These are phyloP conservation scores for Telenomus remus DNA, from an alignment of 1,140 invertebrate genomes.

Conservation along the genomic window DNA sequence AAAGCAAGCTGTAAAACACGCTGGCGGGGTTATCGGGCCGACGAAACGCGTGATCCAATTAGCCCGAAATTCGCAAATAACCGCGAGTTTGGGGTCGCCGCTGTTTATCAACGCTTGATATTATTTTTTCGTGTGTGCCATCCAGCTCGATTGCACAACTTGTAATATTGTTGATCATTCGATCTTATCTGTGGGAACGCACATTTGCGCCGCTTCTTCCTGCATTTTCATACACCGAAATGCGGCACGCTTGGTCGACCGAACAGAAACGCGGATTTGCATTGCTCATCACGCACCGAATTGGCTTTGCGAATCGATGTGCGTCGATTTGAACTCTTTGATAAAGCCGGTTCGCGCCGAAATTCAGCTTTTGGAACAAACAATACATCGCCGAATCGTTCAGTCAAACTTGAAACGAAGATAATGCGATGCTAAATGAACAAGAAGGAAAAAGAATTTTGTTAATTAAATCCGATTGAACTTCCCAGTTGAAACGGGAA, in stretches of 20 bases:
- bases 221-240: slow-evolving; percentile 38
- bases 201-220: slow-evolving; percentile 47
- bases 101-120: not conserved
- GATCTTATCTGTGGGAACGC: slow-evolving; percentile 39
- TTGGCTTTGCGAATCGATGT: slow-evolving; percentile 33
- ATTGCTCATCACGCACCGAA: slow-evolving; percentile 29
- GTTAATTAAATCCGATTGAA: too few species aligned
- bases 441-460: slow-evolving; percentile 12
- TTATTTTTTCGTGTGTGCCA: slow-evolving; percentile 12
- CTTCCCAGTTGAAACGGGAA: too few species aligned
- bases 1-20: slow-evolving; percentile 8
- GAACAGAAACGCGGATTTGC: slow-evolving; percentile 51
- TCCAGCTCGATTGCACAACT: slow-evolving; percentile 18
- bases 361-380: slow-evolving; percentile 28
- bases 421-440: slow-evolving; percentile 43
- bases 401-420: slow-evolving; percentile 30
- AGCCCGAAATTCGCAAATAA: slow-evolving; percentile 18
- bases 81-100: not conserved
- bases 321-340: slow-evolving; percentile 37
- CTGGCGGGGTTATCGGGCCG: not conserved
- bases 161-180: slow-evolving; percentile 43
- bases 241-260: slow-evolving; percentile 50
- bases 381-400: slow-evolving; percentile 21
- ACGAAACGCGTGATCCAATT: slow-evolving; percentile 13
- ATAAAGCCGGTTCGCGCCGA: slow-evolving; percentile 40